phyloP scores from a whole-genome alignment of 2,113 vertebrate genomes.

The Sarotherodon lohbergeri region DNA sequence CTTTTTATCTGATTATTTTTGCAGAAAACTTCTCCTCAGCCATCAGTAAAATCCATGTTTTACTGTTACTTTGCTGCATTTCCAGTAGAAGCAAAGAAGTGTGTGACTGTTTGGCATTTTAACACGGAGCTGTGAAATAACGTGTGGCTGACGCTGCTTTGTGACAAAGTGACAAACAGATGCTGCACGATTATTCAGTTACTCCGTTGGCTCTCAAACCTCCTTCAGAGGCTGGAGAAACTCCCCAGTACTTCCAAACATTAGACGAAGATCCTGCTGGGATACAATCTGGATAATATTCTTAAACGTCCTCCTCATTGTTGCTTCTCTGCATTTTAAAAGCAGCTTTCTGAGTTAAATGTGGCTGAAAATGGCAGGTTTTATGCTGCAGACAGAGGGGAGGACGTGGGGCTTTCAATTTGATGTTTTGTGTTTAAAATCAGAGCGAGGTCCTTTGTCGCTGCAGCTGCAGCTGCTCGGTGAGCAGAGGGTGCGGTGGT shows the following conservation, averaged over 20 bases:
- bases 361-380: not conserved
- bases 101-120: not conserved
- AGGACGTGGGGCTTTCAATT: not conserved
- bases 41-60: not conserved
- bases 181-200: not conserved
- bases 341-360: not conserved
- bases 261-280: not conserved
- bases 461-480: not conserved
- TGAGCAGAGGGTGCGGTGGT: not conserved
- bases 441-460: not conserved
- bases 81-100: not conserved
- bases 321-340: not conserved
- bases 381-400: not conserved
- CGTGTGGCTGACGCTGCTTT: not conserved
- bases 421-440: not conserved
- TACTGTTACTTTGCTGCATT: not conserved
- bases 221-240: not conserved
- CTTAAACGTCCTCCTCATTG: not conserved
- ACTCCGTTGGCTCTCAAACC: not conserved
- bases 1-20: not conserved
- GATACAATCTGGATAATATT: not conserved
- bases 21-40: not conserved
- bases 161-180: not conserved
- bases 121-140: not conserved
- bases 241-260: fast-evolving